phyloP scores from a whole-genome alignment of 1,140 invertebrate species.

The Drosophila orosa region DNA sequence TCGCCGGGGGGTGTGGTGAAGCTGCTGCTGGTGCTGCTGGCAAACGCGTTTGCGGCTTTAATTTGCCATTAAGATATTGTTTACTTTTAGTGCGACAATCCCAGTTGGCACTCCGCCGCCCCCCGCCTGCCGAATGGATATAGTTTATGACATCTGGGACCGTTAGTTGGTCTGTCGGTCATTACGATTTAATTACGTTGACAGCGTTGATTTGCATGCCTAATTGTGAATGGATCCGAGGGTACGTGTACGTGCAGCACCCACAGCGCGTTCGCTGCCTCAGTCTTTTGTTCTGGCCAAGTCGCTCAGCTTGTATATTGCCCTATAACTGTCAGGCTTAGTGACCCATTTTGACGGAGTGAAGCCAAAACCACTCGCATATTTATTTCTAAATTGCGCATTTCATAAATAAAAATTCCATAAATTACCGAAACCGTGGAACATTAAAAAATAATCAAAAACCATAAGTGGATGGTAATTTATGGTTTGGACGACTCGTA shows the following conservation, averaged over 20 bases:
- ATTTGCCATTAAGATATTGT: slow-evolving; percentile 77
- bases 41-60: slow-evolving; percentile 75
- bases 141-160: slow-evolving; percentile 66
- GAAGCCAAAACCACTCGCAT: slow-evolving; percentile 41
- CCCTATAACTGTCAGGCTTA: slow-evolving; percentile 74
- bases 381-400: slow-evolving; percentile 61
- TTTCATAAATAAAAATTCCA: slow-evolving; percentile 74
- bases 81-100: slow-evolving; percentile 56
- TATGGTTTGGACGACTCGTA: slow-evolving; percentile 58
- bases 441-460: slow-evolving; percentile 47
- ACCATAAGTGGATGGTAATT: slow-evolving; percentile 69
- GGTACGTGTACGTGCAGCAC: slow-evolving; percentile 20
- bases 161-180: slow-evolving; percentile 63
- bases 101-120: slow-evolving; percentile 3
- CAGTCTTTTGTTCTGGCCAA: slow-evolving; percentile 68
- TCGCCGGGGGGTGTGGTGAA: slow-evolving; percentile 10
- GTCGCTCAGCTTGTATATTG: slow-evolving; percentile 57
- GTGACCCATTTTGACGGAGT: slow-evolving; percentile 68
- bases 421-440: slow-evolving; percentile 51
- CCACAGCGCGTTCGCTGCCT: slow-evolving; percentile 51
- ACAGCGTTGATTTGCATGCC: slow-evolving; percentile 78
- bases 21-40: slow-evolving; percentile 15
- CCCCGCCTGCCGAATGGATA: slow-evolving; percentile 4
- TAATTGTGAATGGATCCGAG: slow-evolving; percentile 56
- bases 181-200: slow-evolving; percentile 80